Percentiles rank a stretch among this genome's conserved stretches.
Conservation (phyloP, 2,113 vertebrate species). For the Gorsachius goisagi region DNA sequence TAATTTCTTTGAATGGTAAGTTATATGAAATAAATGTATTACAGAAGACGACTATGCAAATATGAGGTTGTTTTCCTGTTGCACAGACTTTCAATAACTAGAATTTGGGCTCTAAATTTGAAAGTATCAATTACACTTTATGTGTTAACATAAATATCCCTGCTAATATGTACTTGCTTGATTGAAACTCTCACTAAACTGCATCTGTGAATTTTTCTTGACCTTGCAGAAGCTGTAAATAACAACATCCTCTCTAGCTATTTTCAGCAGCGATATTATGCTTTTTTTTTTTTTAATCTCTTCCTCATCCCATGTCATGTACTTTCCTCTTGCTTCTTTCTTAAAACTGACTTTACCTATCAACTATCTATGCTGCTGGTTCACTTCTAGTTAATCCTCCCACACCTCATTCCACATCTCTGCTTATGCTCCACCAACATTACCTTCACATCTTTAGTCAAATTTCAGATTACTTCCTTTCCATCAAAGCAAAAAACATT, state of each 20-base stretch:
- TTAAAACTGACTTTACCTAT: not conserved
- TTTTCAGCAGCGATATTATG: slow-evolving; percentile 3
- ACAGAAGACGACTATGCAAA: not conserved
- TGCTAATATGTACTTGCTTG: not conserved
- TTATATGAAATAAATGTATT: not conserved
- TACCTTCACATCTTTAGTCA: not conserved
- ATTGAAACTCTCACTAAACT: not conserved
- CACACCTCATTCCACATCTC: not conserved
- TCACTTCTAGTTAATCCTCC: not conserved
- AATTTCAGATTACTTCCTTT: not conserved
- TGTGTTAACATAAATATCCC: slow-evolving; percentile 1
- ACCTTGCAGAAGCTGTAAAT: slow-evolving; percentile 38
- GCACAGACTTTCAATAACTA: not conserved
- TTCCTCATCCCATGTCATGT: not conserved
- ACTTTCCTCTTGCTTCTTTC: not conserved
- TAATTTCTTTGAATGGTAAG: not conserved
- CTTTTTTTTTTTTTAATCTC: not conserved
- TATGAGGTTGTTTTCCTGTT: not conserved
- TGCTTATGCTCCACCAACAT: not conserved
- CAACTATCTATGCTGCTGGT: not conserved
- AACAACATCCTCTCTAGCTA: slow-evolving; percentile 11
- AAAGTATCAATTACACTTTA: not conserved
- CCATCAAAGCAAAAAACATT: not conserved
- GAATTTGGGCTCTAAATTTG: not conserved
- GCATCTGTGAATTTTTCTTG: slow-evolving; percentile 32